A percentile compares a stretch with the other conserved stretches of the same genome.
phyloP scores from a whole-genome alignment of 2,797 vertebrate genomes.

The Neosilurus mollespiculum region DNA sequence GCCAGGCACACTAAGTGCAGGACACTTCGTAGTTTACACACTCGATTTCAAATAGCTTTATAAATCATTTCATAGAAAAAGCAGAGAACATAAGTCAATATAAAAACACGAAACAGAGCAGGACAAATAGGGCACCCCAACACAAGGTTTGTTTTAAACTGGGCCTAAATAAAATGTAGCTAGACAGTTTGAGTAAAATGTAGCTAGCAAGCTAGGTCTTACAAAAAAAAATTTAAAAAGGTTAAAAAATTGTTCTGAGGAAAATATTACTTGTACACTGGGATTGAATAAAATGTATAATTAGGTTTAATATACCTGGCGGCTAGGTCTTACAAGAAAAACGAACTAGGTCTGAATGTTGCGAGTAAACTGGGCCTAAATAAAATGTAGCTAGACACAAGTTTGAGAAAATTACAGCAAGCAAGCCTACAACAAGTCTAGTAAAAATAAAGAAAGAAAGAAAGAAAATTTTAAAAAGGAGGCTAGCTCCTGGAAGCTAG shows the following conservation, averaged over 20 bases:
- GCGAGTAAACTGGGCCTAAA: too few relatives aligned
- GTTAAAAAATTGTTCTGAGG: neutral
- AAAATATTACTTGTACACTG: neutral
- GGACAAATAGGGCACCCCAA: neutral
- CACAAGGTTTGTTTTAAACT: neutral
- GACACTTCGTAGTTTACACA: slow-evolving; percentile 25
- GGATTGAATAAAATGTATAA: too few relatives aligned
- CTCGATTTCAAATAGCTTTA: slow-evolving; percentile 49
- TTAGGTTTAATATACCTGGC: too few relatives aligned
- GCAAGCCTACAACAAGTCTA: too few relatives aligned
- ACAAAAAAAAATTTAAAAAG: neutral
- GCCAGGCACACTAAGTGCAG: neutral
- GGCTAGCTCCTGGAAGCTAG: too few relatives aligned
- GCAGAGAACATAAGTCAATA: slow-evolving; percentile 15
- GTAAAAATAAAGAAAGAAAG: too few relatives aligned
- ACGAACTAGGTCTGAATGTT: too few relatives aligned
- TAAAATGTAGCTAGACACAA: too few relatives aligned
- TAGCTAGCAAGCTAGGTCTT: neutral
- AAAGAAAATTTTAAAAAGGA: too few relatives aligned
- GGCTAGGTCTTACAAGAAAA: too few relatives aligned
- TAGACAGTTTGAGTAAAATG: neutral
- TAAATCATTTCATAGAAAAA: slow-evolving; percentile 48
- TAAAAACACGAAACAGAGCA: neutral
- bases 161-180: neutral
- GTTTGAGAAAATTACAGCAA: too few relatives aligned